Conservation (phyloP, 2,797 vertebrate species). For the Enteromius paludinosus region DNA sequence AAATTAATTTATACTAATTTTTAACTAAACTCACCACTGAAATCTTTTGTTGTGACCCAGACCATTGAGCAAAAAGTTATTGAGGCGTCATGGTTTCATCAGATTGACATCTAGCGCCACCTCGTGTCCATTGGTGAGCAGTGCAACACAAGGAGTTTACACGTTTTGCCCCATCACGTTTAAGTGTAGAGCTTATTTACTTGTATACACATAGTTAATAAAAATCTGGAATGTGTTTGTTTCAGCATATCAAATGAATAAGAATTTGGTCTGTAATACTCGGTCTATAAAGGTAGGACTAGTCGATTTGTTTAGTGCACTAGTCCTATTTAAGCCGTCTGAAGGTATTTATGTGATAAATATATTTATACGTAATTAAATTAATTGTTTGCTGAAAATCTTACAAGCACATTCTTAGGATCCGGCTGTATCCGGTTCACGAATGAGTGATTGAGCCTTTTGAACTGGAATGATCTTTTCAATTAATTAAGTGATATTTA, state of each 20-base stretch:
- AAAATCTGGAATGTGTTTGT: not conserved
- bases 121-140: constrained; percentile 10
- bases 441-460: too few relatives aligned
- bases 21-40: not conserved
- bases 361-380: too few relatives aligned
- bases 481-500: too few relatives aligned
- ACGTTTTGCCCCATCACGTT: not conserved
- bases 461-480: too few relatives aligned
- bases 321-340: not conserved
- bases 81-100: not conserved
- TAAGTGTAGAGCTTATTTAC: not conserved
- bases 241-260: not conserved
- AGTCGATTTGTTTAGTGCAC: not conserved
- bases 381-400: too few relatives aligned
- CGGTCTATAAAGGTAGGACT: not conserved
- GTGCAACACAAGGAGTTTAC: not conserved
- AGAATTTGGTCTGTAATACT: not conserved
- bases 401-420: too few relatives aligned
- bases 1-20: not conserved
- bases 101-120: not conserved
- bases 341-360: too few relatives aligned
- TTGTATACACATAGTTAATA: not conserved
- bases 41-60: not conserved
- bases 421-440: too few relatives aligned
- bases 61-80: not conserved